Evolutionary conservation across 1,140 invertebrate species (phyloP), one percentile per base, ranked within the genome.

Genomic region (Drosophila kurseongensis): DNA sequence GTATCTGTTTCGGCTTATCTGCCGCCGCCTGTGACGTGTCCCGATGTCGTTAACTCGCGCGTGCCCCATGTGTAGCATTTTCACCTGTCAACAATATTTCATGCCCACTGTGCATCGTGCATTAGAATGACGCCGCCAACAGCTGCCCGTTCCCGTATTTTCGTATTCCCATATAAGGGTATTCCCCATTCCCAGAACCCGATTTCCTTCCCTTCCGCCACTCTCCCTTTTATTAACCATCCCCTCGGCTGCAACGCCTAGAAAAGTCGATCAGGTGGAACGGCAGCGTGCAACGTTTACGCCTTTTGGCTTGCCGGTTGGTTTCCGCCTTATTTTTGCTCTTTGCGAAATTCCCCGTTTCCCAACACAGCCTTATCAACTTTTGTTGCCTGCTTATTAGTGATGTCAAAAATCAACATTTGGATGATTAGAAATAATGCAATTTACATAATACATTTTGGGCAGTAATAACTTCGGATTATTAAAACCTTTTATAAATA

Each of bases 1-100:
- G 59, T 74, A 72, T 73, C 68, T 78, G 61, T 57, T 72, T 57
- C 36, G 75, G 44, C 45, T 62, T 78, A 71, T 78, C 75, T 62
- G 35, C 47, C n/a, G n/a, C 48, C 29, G 55, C 51, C 56, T 63
- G 59, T 80, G 63, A 45, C 82, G 78, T 79, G 83, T 78, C 66
- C 51, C 65, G 54, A 51, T 75, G 78, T 65, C 82, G 78, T 86
- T 82, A 81, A 67, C 69, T 48, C 50, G 71, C 83, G 63, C 80
- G 80, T 82, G 62, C 82, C 74, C 57, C 62, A 27, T 50, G 60
- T 57, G 54, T 48, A 45, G 72, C 51, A 69, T 88, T 88, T 86
- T 88, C 83, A 88, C 83, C 83, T 88, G 83, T 88, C 83, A 88
- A 79, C 83, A 80, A 88, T 88, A 83, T 89, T 88, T 88, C 83